Evolutionary conservation across 2,888 invertebrate species (phyloP), one percentile per base, ranked within the genome.

Genomic region (Rhyacophila evoluta): DNA sequence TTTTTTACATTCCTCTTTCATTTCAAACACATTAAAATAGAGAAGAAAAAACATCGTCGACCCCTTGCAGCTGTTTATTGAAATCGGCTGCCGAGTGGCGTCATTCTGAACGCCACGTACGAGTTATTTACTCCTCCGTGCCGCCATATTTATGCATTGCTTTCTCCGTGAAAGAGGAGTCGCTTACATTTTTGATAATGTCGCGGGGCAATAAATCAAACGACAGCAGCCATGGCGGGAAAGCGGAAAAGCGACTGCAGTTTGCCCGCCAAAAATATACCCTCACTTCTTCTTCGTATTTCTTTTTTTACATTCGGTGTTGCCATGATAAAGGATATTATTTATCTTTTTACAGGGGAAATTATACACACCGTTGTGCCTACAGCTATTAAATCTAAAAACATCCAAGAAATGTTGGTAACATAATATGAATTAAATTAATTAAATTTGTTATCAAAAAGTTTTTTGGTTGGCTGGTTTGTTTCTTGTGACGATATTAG

Each of bases 121-220:
- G 55, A 55, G 55, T 55, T 55, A 55, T 55, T 55, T 55, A 55
- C 55, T 55, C 55, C 55, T 55, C 55, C 19, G 41, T 41, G 12
- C 55, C 19, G 37, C 74, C 33, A 77, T 77, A 74, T 79, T 77
- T 79, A 77, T 77, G 77, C 79, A 72, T 77, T 74, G 68, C 74
- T 74, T 72, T 37, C 68, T 29, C 39, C 68, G 67, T 36, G 72
- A 67, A 74, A 74, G 79, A 77, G 75, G 77, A 80, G 67, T 37
- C 69, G 71, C 75, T 75, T 75, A 72, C 72, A 80, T 80, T 80
- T 80, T 80, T 80, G 80, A 80, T 80, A 80, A 80, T 80, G 78
- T 75, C 78, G 73, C 78, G 33, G 36, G 80, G 80, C 72, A 28
- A 80, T 80, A 80, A 80, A 80, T 80, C 80, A 80, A 78, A 72